Conservation (phyloP, 2,113 vertebrate genomes). For the Furnarius figulus region DNA sequence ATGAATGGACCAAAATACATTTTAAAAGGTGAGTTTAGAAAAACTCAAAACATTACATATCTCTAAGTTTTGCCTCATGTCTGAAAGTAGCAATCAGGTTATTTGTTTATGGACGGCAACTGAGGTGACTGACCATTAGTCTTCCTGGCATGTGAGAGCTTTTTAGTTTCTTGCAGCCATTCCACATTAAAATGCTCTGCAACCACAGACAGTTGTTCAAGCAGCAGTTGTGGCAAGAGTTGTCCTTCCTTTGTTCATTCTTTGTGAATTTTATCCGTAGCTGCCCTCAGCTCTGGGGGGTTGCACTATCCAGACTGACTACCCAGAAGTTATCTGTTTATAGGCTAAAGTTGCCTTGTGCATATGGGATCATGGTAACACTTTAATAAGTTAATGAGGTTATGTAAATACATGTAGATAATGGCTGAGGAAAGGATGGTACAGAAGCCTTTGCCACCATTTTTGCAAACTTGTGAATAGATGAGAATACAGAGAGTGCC, state of each 20-base stretch:
- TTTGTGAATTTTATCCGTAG: background rate
- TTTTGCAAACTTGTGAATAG: background rate
- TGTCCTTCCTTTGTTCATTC: background rate
- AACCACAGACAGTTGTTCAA: background rate
- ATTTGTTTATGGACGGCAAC: background rate
- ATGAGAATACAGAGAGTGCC: background rate
- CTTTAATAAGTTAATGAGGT: background rate
- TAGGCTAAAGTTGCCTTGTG: background rate
- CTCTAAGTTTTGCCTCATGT: background rate
- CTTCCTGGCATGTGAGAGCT: background rate
- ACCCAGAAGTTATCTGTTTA: background rate
- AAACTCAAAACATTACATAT: background rate
- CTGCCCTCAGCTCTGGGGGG: background rate
- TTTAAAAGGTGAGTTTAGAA: background rate
- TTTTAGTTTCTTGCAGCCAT: background rate
- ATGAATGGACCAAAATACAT: background rate
- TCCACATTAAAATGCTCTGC: background rate
- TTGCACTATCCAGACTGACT: background rate
- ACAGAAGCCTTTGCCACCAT: background rate
- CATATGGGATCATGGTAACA: background rate
- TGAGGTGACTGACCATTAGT: background rate
- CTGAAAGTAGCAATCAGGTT: background rate
- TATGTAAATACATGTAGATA: background rate
- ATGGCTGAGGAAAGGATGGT: background rate
- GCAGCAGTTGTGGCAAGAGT: background rate